A percentile compares a stretch with the other conserved stretches of the same genome.
phyloP scores from a whole-genome alignment of 35 echinoderm and acorn worm genomes.

The Strongylocentrotus purpuratus region DNA sequence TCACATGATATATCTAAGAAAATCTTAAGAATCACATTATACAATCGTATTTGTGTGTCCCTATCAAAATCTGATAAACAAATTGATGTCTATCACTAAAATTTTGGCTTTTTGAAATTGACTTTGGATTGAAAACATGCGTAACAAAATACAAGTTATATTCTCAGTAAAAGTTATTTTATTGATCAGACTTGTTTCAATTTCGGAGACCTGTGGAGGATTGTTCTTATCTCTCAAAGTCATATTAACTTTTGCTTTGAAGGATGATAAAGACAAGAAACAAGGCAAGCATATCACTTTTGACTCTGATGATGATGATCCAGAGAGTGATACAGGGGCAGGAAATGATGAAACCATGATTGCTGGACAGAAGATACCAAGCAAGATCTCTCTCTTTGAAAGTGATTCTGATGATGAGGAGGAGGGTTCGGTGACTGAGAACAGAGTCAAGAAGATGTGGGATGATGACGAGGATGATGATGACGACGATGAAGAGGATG shows the following conservation, averaged over 20 bases:
- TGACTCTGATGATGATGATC: slow-evolving; percentile 81
- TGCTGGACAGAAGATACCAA: background rate
- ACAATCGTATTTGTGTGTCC: too few relatives aligned
- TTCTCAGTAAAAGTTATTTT: too few relatives aligned
- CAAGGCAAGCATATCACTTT: slow-evolving; percentile 77
- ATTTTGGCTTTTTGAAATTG: too few relatives aligned
- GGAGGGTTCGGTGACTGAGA: background rate
- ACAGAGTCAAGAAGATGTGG: background rate
- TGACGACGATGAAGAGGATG: slow-evolving; percentile 54
- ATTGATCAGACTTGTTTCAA: background rate
- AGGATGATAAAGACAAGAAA: slow-evolving; percentile 68
- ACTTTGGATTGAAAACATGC: too few relatives aligned
- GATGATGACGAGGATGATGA: slow-evolving; percentile 59
- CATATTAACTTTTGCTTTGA: background rate
- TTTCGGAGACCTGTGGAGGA: background rate
- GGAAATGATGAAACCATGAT: background rate
- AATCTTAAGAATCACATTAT: too few relatives aligned
- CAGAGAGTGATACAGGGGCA: slow-evolving; percentile 16
- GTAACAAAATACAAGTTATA: too few relatives aligned
- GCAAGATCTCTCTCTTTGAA: slow-evolving; percentile 9
- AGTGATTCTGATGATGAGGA: slow-evolving; percentile 23
- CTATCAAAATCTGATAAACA: too few relatives aligned
- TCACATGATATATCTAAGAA: too few relatives aligned
- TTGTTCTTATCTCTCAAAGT: background rate
- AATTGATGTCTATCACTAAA: too few relatives aligned